Evolutionary conservation across 2,888 invertebrate species (phyloP), one percentile per base, ranked within the genome.

Genomic region (Eucriotettix oculatus): DNA sequence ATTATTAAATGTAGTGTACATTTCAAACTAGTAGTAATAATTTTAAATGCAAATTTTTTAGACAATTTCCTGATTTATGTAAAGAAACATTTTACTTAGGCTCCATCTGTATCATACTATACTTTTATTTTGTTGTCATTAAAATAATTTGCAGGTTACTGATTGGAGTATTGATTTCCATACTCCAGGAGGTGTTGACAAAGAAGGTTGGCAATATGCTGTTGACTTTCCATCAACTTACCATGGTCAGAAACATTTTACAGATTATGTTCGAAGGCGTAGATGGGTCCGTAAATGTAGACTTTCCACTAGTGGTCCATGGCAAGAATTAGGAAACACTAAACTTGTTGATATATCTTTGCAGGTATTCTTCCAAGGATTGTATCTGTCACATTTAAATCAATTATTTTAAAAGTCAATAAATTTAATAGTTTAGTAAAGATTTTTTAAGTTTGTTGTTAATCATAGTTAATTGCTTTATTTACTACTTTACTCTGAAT

Each of bases 171-270:
- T 93, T n/a, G 95, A 95, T 74, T 93, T 87, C 71, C 87, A 87
- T 69, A 86, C 89, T 10, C 87, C 90, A 0, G 92, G 91, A 1
- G 94, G 93, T 2, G 90, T 90, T 0, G 94, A 95, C 72, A 80
- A 82, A 61, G 90, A 93, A 66, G 95, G 95, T 2, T 95, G 95
- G 95, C 95, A 95, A 70, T 95, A 94, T 73, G 93, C 94, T 0
- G 86, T 90, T 1, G 93, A 94, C 74, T 94, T 95, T 70, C 91
- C 93, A 1, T 83, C 89, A 1, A 82, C 84, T 11, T 94, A 90
- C 72, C 93, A 92, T 69, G 85, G 86, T 0, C 83, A 85, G 67
- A 92, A 91, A 74, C 80, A 87, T 65, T 86, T 93, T 65, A 91
- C 91, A 0, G 94, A 94, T 73, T 91, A 90, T 69, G 93, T 93